Conservation (phyloP, 2,113 vertebrate species). For the Anoura caudifer region DNA sequence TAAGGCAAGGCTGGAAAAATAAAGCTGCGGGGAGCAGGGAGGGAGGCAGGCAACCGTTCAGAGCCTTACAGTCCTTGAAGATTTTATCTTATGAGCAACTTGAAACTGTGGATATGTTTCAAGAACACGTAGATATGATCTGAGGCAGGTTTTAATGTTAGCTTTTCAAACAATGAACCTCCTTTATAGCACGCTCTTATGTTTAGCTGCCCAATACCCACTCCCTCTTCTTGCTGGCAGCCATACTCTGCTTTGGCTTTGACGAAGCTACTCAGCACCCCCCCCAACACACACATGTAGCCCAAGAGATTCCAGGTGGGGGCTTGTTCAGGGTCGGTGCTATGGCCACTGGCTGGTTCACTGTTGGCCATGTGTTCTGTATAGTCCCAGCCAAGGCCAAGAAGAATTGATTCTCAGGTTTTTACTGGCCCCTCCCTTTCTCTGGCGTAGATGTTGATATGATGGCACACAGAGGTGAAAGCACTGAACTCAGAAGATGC, state of each 20-base stretch:
- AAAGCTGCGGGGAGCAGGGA: neutral
- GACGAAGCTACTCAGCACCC: neutral
- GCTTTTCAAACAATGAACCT: neutral
- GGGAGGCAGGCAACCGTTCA: too few relatives aligned
- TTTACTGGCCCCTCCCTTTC: neutral
- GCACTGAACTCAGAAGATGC: neutral
- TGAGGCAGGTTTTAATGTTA: neutral
- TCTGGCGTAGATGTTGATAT: neutral
- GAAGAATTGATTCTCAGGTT: neutral
- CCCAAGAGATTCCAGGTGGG: neutral
- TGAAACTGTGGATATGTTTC: neutral
- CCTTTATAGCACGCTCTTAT: neutral
- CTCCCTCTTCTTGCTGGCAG: neutral
- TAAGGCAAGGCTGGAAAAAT: neutral
- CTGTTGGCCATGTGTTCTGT: neutral
- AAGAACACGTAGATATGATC: neutral
- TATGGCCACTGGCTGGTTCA: neutral
- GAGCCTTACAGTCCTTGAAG: neutral
- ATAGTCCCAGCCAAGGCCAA: neutral
- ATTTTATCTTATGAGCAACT: neutral
- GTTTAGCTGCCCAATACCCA: neutral
- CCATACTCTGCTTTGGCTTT: neutral
- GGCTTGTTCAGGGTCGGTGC: too few relatives aligned
- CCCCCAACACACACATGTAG: neutral
- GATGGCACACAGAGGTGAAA: neutral